These are phyloP conservation scores for Chiloscyllium punctatum DNA, from an alignment of 2,797 vertebrate genomes.

Conservation along the genomic window DNA sequence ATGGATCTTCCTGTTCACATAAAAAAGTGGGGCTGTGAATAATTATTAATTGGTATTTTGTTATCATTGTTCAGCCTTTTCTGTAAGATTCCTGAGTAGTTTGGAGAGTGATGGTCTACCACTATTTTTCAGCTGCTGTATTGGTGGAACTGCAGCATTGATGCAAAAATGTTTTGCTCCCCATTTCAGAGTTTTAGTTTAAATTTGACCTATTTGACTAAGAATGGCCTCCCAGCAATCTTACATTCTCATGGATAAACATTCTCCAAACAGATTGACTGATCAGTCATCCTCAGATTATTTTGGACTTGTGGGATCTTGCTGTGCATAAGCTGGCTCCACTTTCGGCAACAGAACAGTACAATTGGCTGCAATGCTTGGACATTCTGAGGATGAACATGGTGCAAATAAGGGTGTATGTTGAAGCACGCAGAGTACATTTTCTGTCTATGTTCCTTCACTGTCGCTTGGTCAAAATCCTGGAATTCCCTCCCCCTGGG, in stretches of 20 bases:
- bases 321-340: background rate
- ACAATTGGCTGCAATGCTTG: background rate
- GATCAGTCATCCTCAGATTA: background rate
- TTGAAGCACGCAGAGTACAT: background rate
- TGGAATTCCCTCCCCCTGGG: too few relatives aligned
- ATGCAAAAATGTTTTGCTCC: background rate
- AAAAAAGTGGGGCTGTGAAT: background rate
- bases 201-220: background rate
- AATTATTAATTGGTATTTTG: background rate
- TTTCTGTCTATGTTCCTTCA: background rate
- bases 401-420: background rate
- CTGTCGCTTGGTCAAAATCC: background rate
- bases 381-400: background rate
- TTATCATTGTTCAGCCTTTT: background rate
- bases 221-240: background rate
- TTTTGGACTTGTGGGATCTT: background rate
- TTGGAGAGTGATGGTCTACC: background rate
- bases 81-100: too few relatives aligned
- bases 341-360: background rate
- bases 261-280: background rate
- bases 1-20: too few relatives aligned
- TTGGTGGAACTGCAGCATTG: background rate
- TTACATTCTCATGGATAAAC: background rate
- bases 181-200: background rate
- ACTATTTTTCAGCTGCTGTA: background rate